These are phyloP conservation scores for Tetragonula clypearis DNA, from an alignment of 1,140 invertebrate genomes.

Conservation along the genomic window DNA sequence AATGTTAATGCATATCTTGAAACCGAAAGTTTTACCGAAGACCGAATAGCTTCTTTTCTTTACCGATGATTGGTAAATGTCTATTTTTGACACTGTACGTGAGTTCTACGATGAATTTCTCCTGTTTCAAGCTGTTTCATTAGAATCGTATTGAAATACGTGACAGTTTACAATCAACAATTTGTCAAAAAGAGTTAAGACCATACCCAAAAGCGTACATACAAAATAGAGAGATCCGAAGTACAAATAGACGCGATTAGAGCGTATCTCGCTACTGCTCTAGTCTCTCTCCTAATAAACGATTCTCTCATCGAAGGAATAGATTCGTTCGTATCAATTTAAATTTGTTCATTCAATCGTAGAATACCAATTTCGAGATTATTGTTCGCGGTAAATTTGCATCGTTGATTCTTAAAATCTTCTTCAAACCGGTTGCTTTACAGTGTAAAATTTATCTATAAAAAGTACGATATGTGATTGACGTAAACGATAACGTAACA, in stretches of 20 bases:
- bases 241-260: slow-evolving; percentile 48
- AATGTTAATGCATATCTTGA: neutral
- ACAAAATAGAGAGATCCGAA: slow-evolving; percentile 57
- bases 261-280: slow-evolving; percentile 39
- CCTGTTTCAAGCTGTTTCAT: slow-evolving; percentile 5
- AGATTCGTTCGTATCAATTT: neutral
- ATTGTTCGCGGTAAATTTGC: neutral
- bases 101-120: slow-evolving; percentile 1
- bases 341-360: too few relatives aligned
- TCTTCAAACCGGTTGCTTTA: neutral
- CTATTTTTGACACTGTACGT: neutral
- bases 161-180: slow-evolving; percentile 25
- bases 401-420: neutral
- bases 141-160: neutral
- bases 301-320: slow-evolving; percentile 41
- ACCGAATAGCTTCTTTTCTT: neutral
- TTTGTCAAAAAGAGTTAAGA: slow-evolving; percentile 46
- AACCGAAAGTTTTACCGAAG: neutral
- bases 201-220: slow-evolving; percentile 47
- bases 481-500: neutral
- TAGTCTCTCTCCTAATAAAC: slow-evolving; percentile 57
- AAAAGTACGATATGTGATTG: slow-evolving; percentile 6
- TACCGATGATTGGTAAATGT: neutral
- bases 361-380: neutral
- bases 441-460: slow-evolving; percentile 16